Percentiles rank a stretch among this genome's conserved stretches.
phyloP scores from a whole-genome alignment of 2,888 invertebrate genomes.

The Spodoptera littoralis region DNA sequence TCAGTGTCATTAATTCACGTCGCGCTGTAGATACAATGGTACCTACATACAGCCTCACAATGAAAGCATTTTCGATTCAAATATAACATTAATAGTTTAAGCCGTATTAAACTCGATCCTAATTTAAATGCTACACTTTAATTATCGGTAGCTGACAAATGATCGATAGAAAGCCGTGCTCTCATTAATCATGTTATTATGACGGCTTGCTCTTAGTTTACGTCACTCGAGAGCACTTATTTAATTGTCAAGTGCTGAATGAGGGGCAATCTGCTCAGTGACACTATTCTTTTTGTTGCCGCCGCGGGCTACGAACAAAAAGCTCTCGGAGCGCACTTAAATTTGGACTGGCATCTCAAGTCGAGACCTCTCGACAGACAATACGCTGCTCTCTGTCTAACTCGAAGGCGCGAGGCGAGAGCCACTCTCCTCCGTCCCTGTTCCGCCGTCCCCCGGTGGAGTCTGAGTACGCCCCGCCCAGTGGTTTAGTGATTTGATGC shows the following conservation, averaged over 20 bases:
- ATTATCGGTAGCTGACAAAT: slow-evolving; percentile 86
- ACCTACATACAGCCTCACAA: slow-evolving; percentile 26
- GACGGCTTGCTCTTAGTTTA: slow-evolving; percentile 79
- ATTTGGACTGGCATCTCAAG: slow-evolving; percentile 82
- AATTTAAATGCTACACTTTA: slow-evolving; percentile 77
- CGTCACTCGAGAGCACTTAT: slow-evolving; percentile 84
- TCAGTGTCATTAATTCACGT: slow-evolving; percentile 37
- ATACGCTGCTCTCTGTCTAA: slow-evolving; percentile 78
- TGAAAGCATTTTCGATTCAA: slow-evolving; percentile 33
- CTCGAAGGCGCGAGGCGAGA: slow-evolving; percentile 60
- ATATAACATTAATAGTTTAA: slow-evolving; percentile 60
- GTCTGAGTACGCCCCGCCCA: slow-evolving; percentile 88
- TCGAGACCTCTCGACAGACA: slow-evolving; percentile 71
- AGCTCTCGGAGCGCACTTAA: slow-evolving; percentile 82
- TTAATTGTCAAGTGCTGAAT: slow-evolving; percentile 87
- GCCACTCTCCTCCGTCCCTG: slow-evolving; percentile 77
- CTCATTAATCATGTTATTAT: slow-evolving; percentile 84
- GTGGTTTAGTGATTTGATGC: slow-evolving; percentile 89
- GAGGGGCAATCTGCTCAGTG: slow-evolving; percentile 87
- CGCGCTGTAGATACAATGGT: slow-evolving; percentile 4
- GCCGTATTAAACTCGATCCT: slow-evolving; percentile 65
- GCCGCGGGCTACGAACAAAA: slow-evolving; percentile 83
- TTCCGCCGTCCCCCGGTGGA: slow-evolving; percentile 83
- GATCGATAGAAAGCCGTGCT: slow-evolving; percentile 81
- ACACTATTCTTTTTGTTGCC: slow-evolving; percentile 86